These are phyloP conservation scores for Megalops cyprinoides DNA, from an alignment of 2,797 vertebrate species.

Conservation along the genomic window DNA sequence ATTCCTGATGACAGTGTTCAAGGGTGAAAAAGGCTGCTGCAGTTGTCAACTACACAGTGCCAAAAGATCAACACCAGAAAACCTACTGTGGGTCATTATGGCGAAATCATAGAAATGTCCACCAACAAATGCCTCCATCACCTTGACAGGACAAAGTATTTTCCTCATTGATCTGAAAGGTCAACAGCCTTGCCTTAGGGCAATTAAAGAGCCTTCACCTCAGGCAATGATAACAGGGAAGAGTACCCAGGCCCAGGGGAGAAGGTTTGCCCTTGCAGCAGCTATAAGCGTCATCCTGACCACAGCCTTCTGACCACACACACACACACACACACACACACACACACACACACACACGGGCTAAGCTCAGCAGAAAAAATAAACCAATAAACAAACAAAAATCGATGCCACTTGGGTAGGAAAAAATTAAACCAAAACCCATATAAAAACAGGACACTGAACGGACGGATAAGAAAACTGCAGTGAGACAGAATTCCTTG, in stretches of 20 bases:
- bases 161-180: not conserved
- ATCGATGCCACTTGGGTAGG: not conserved
- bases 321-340: not conserved
- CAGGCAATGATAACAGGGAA: not conserved
- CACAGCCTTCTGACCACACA: not conserved
- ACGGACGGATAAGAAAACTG: not conserved
- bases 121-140: not conserved
- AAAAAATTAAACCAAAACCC: not conserved
- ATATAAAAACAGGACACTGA: not conserved
- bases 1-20: too few relatives aligned
- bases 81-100: not conserved
- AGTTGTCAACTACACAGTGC: too few relatives aligned
- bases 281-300: not conserved
- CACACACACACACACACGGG: not conserved
- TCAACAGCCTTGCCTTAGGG: constrained; percentile 10
- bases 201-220: constrained; percentile 16
- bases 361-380: constrained; percentile 10
- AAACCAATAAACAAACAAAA: not conserved
- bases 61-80: not conserved
- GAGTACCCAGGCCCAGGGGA: not conserved
- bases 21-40: too few relatives aligned
- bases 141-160: not conserved
- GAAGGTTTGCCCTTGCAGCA: not conserved
- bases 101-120: not conserved
- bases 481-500: not conserved